Conservation (phyloP, 2,888 invertebrate species). For the Argynnis bischoffii region DNA sequence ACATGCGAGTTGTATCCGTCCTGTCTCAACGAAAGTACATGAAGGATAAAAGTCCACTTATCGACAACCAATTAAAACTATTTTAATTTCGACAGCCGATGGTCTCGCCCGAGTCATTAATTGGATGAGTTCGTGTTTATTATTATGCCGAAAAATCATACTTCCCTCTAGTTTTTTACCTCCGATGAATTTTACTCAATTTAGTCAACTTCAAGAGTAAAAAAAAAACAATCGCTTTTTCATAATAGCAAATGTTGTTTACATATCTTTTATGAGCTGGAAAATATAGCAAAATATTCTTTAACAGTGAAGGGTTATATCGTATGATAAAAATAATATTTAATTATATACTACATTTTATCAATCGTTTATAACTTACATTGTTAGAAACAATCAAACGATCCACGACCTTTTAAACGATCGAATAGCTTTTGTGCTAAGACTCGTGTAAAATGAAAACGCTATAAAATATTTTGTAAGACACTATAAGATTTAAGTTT, state of each 20-base stretch:
- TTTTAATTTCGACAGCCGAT: constrained; percentile 38
- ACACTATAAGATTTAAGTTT: too few relatives aligned
- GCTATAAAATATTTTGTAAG: too few relatives aligned
- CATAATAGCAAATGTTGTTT: neutral
- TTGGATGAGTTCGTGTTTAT: constrained; percentile 42
- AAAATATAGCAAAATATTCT: too few relatives aligned
- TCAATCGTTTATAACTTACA: too few relatives aligned
- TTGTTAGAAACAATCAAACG: too few relatives aligned
- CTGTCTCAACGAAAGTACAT: constrained; percentile 34
- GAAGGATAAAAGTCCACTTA: constrained; percentile 31
- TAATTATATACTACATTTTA: too few relatives aligned
- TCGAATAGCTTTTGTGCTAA: too few relatives aligned
- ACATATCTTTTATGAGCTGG: too few relatives aligned
- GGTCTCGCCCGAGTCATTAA: constrained; percentile 38
- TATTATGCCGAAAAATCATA: constrained; percentile 37
- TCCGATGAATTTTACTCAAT: constrained; percentile 20
- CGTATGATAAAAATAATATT: too few relatives aligned
- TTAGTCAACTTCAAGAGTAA: constrained; percentile 6
- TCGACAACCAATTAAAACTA: constrained; percentile 41
- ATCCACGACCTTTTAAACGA: too few relatives aligned
- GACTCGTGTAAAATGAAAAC: too few relatives aligned
- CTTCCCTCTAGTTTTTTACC: constrained; percentile 21
- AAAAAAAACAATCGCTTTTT: constrained; percentile 3
- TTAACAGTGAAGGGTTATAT: too few relatives aligned
- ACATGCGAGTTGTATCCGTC: neutral